Evolutionary conservation across 2,888 invertebrate genomes (phyloP).

Genomic region (Spatulosminthurus flaviceps): DNA sequence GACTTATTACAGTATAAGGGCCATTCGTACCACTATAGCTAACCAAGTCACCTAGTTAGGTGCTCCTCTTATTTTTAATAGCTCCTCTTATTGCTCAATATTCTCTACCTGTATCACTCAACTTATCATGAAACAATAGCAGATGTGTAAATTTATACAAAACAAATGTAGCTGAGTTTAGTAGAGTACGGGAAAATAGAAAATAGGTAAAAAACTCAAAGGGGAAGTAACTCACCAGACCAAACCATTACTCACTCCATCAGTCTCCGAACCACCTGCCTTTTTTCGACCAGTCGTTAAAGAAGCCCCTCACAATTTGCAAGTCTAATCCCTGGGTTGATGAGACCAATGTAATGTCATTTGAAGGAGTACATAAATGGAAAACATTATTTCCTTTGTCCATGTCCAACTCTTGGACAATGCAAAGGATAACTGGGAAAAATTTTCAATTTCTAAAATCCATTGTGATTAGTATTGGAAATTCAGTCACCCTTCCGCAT

Average conservation of each 20-base stretch:
- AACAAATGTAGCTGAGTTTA: no score
- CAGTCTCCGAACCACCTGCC: not conserved
- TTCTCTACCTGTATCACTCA: not conserved
- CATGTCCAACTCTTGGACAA: no score
- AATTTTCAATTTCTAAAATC: no score
- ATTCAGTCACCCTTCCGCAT: no score
- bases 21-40: not conserved
- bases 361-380: not conserved
- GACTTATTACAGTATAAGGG: slow-evolving; percentile 4
- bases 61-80: slow-evolving; percentile 16
- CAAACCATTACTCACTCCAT: not conserved
- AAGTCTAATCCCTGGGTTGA: not conserved
- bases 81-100: not conserved
- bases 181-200: no score
- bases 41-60: not conserved
- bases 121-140: no score
- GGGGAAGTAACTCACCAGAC: not conserved
- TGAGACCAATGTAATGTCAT: not conserved
- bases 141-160: no score
- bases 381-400: not conserved
- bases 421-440: no score
- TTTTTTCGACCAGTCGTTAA: not conserved
- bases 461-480: no score
- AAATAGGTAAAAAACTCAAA: not conserved
- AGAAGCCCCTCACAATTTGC: not conserved